These are phyloP conservation scores for Synergus japonicus DNA, from an alignment of 2,888 invertebrate species.

Conservation along the genomic window DNA sequence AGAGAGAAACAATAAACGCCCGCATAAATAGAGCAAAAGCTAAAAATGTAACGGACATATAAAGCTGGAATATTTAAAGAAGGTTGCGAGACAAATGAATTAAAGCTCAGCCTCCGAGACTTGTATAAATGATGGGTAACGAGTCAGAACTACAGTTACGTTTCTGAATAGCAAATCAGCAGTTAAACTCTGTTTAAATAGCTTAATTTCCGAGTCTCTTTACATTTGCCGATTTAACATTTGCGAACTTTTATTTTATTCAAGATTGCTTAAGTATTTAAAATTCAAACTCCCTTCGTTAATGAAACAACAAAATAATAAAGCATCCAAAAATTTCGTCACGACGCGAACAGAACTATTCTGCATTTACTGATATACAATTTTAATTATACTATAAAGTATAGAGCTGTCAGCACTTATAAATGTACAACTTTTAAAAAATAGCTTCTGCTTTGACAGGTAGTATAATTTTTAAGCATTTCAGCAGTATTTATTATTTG, in stretches of 20 bases:
- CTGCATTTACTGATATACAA: no score
- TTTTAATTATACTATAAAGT: no score
- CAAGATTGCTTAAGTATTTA: neutral
- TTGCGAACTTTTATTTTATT: neutral
- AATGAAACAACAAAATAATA: neutral
- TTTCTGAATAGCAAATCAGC: slow-evolving; percentile 66
- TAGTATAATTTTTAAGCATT: neutral
- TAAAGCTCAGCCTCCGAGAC: slow-evolving; percentile 56
- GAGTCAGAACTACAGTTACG: slow-evolving; percentile 58
- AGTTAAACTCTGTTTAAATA: slow-evolving; percentile 64
- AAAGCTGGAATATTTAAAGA: slow-evolving; percentile 60
- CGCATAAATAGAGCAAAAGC: slow-evolving; percentile 16
- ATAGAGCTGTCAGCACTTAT: neutral
- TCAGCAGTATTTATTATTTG: neutral
- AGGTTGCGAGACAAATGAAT: slow-evolving; percentile 62
- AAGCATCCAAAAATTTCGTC: neutral
- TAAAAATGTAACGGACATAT: slow-evolving; percentile 45
- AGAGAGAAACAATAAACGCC: slow-evolving; percentile 2
- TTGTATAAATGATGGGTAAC: slow-evolving; percentile 63
- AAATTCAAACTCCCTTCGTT: neutral
- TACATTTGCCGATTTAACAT: slow-evolving; percentile 52
- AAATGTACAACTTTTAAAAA: neutral
- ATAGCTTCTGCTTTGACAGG: neutral
- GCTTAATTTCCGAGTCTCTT: slow-evolving; percentile 61
- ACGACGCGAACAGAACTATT: neutral